Evolutionary conservation across 92 coral and sea anemone species (phyloP), one percentile per base, ranked within the genome.

Genomic region (Virgularia gustaviana): DNA sequence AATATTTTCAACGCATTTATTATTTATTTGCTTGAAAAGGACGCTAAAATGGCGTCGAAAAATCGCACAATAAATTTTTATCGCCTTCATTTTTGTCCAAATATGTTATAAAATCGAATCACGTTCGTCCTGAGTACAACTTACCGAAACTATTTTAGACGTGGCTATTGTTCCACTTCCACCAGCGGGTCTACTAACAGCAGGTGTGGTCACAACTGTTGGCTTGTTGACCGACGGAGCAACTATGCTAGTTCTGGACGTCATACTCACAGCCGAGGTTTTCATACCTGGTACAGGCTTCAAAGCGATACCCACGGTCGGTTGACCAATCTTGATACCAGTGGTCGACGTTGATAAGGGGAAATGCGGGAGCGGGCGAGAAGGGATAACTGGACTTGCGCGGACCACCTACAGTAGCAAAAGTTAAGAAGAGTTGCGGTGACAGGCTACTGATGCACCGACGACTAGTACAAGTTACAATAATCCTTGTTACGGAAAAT

Each of bases 311-410:
- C 33, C 37, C 34, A 63, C 19, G 9, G 57, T 20, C 12, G 71
- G 80, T 57, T 71, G 43, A 2, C 70, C 74, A 56, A 70, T 43
- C 27, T 79, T 71, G 70, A 57, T 36, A 5, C 44, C 75, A 68
- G 61, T 45, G 35, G 44, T 68, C 29, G 72, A 65, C 15, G 55
- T 47, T 19, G 71, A 68, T 2, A 65, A 23, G 73, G 81, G 58
- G 22, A 28, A 73, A 36, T 81, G 70, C 43, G 73, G 78, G 11
- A 82, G 73, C 34, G 71, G 18, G 20, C 80, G 79, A 10, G 88
- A 80, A 2, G 75, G 75, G 11, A 68, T 61, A 4, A 68, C 70
- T 47, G 88, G 72, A 28, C 64, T 57, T 39, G 81, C 60, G 13
- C 54, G 75, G 15, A 39, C 15, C 45, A 7, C 9, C 9, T 39